Evolutionary conservation across 1,140 invertebrate species (phyloP).

Genomic region (Agraylea sexmaculata): DNA sequence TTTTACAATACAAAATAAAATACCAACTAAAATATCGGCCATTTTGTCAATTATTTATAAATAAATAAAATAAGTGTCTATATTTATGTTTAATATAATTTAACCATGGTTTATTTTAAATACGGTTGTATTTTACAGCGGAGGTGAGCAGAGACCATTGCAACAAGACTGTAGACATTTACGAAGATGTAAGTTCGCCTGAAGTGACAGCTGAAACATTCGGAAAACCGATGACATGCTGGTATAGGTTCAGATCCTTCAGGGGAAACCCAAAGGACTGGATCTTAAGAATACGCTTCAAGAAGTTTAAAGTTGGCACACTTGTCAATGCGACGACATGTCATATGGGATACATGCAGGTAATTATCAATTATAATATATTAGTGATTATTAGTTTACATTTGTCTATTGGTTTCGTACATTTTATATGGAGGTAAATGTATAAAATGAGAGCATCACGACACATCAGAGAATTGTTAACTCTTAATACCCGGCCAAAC

Average conservation of each 20-base stretch:
- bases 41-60: too few relatives aligned
- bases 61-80: too few relatives aligned
- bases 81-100: too few relatives aligned
- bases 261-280: slow-evolving; percentile 74
- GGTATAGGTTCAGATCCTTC: slow-evolving; percentile 76
- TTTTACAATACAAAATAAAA: too few relatives aligned
- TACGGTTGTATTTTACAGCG: too few relatives aligned
- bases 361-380: slow-evolving; percentile 26
- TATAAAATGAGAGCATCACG: too few relatives aligned
- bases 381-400: slow-evolving; percentile 1
- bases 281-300: slow-evolving; percentile 79
- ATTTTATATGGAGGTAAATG: too few relatives aligned
- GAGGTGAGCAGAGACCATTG: slow-evolving; percentile 65
- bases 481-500: too few relatives aligned
- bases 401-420: too few relatives aligned
- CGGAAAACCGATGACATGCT: slow-evolving; percentile 74
- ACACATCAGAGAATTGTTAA: too few relatives aligned
- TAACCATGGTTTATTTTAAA: too few relatives aligned
- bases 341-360: slow-evolving; percentile 77
- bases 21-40: too few relatives aligned
- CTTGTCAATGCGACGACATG: slow-evolving; percentile 76
- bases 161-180: slow-evolving; percentile 86
- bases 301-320: slow-evolving; percentile 83
- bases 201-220: slow-evolving; percentile 69
- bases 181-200: slow-evolving; percentile 79